A percentile compares a stretch with the other conserved stretches of the same genome.
phyloP scores from a whole-genome alignment of 1,140 invertebrate genomes.

The Leptonema lineaticorne region DNA sequence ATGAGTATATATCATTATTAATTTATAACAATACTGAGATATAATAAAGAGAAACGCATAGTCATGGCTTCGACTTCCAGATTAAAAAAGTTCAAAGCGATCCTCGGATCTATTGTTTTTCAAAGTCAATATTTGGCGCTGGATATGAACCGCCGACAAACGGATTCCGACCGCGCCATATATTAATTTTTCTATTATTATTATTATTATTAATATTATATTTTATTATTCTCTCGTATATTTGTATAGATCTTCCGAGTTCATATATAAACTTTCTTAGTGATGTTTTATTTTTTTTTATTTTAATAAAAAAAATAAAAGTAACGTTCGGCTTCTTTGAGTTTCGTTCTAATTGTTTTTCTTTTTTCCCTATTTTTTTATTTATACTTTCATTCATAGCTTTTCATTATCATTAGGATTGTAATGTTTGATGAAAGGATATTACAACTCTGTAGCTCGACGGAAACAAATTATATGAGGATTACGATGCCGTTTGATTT shows the following conservation, averaged over 20 bases:
- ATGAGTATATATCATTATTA: too few relatives aligned
- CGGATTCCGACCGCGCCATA: constrained; percentile 31
- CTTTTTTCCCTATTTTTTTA: background rate
- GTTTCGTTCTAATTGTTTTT: background rate
- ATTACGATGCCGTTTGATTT: constrained; percentile 16
- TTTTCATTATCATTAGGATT: background rate
- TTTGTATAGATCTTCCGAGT: too few relatives aligned
- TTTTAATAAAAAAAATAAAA: too few relatives aligned
- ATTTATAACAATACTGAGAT: background rate
- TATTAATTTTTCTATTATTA: constrained; percentile 28
- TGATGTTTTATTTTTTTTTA: constrained; percentile 20
- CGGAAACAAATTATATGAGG: constrained; percentile 25
- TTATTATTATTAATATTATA: too few relatives aligned
- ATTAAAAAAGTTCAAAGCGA: constrained; percentile 38
- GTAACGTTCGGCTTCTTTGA: background rate
- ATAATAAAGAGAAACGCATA: constrained; percentile 10
- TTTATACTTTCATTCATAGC: background rate
- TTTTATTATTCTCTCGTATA: too few relatives aligned
- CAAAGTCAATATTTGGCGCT: constrained; percentile 37
- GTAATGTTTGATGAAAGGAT: constrained; percentile 21
- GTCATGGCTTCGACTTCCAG: constrained; percentile 11
- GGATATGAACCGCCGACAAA: constrained; percentile 39
- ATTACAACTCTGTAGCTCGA: background rate
- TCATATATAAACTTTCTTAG: background rate
- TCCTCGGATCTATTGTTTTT: constrained; percentile 35